These are phyloP conservation scores for Therioaphis trifolii DNA, from an alignment of 2,888 invertebrate species.

Conservation along the genomic window DNA sequence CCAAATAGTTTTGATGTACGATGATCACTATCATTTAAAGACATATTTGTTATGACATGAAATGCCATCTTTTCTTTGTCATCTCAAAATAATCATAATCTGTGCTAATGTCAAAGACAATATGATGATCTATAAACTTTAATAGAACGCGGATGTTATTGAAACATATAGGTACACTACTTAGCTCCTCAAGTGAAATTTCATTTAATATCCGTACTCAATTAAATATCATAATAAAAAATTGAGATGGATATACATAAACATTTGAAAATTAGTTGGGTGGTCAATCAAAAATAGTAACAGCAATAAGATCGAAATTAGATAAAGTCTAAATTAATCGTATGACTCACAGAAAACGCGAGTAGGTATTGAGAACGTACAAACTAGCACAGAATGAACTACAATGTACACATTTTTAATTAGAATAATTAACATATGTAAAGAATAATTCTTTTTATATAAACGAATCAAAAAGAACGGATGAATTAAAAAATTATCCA, in stretches of 20 bases:
- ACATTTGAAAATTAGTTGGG: not conserved
- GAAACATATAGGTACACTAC: slow-evolving; percentile 18
- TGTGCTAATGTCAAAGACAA: not conserved
- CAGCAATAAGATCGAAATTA: not conserved
- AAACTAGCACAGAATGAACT: not conserved
- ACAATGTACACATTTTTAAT: not conserved
- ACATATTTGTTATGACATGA: slow-evolving; percentile 3
- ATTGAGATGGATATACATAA: slow-evolving; percentile 2
- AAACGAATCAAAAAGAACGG: not conserved
- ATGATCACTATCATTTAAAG: slow-evolving; percentile 9
- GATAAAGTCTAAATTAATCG: not conserved
- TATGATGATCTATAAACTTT: slow-evolving; percentile 17
- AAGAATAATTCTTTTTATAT: not conserved
- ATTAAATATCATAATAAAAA: slow-evolving; percentile 31
- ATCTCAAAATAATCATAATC: slow-evolving; percentile 2
- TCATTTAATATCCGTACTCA: slow-evolving; percentile 27
- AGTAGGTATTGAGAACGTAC: not conserved
- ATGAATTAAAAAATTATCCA: not conserved
- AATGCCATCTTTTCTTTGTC: slow-evolving; percentile 11
- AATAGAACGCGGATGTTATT: slow-evolving; percentile 32
- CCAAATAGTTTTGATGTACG: not conserved
- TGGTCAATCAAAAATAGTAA: not conserved
- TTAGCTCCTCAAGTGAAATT: slow-evolving; percentile 23
- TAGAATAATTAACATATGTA: not conserved
- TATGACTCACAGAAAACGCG: not conserved